Evolutionary conservation across 2,797 vertebrate species (phyloP), one percentile per base, ranked within the genome.

Genomic region (Sebastes paucispinis): DNA sequence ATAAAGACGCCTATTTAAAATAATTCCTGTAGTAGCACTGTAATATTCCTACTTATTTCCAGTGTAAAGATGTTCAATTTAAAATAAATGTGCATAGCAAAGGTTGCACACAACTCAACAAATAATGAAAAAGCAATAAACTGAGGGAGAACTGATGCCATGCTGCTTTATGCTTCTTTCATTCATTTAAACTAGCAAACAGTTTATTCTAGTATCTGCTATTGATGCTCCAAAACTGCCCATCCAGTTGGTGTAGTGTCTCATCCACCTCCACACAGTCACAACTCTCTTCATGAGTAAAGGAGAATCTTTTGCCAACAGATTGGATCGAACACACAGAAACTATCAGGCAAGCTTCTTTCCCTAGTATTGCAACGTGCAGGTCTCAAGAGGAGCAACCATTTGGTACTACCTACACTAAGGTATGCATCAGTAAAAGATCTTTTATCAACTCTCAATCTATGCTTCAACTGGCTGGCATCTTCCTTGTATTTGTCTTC

Each of bases 221-320:
- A 57, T 63, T 47, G 27, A 69, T 68, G 59, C 68, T 82, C n/a
- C n/a, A 20, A 14, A 74, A 79, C 27, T 74, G 58, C 27, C 20
- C 39, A 55, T 47, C 27, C 66, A 87, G 63, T 58, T 84, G 36
- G 68, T 76, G 55, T 32, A 54, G 69, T 63, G 70, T 58, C 60
- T 81, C 70, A 76, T 75, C 81, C 75, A 75, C 85, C 75, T 86
- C 55, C 80, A 55, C 65, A 73, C 65, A 73, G 70, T 65, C 47
- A 66, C 55, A 77, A 52, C 12, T 75, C 13, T 77, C 54, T 69
- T 79, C 43, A 59, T 5, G 3, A 60, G 24, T 50, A 52, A 55
- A 60, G 64, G 6, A n/a, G 55, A 54, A 10, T 75, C 31, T 70
- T 73, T 62, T 25, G 39, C 68, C 13, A 32, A 63, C 60, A 63